phyloP scores from a whole-genome alignment of 2,797 vertebrate genomes.

The Nyctalus aviator region DNA sequence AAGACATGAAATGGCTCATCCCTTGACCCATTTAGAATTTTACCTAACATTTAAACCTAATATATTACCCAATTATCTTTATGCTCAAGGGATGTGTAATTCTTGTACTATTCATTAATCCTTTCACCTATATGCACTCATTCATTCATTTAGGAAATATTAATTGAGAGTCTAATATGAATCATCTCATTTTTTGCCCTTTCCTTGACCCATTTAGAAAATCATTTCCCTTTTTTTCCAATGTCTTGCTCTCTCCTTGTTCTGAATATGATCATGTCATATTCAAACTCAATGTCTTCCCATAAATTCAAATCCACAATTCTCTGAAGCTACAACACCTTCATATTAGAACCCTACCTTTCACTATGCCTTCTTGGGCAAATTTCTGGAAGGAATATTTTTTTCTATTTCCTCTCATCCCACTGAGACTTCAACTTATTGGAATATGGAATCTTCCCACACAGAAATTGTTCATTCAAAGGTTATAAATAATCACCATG shows the following conservation, averaged over 20 bases:
- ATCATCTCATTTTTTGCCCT: slow-evolving; percentile 5
- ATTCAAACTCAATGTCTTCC: neutral
- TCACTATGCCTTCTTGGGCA: neutral
- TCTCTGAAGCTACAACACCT: neutral
- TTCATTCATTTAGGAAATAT: slow-evolving; percentile 18
- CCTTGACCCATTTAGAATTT: neutral
- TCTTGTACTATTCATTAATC: neutral
- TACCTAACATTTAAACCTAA: neutral
- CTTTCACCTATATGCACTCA: neutral
- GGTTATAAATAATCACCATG: neutral
- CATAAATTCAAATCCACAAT: neutral
- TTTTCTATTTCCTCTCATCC: neutral
- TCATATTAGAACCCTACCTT: neutral
- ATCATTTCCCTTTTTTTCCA: neutral
- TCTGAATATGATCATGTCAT: neutral
- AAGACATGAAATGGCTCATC: neutral
- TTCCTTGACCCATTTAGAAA: slow-evolving; percentile 1
- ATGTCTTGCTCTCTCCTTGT: neutral
- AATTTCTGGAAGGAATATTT: neutral
- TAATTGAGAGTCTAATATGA: neutral
- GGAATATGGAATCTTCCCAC: neutral
- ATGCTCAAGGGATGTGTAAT: neutral
- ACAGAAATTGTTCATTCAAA: neutral
- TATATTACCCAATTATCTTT: neutral
- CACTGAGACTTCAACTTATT: neutral